Percentiles rank a stretch among this genome's conserved stretches.
Evolutionary conservation across 2,888 invertebrate species (phyloP).

Genomic region (Drosophila formosana): DNA sequence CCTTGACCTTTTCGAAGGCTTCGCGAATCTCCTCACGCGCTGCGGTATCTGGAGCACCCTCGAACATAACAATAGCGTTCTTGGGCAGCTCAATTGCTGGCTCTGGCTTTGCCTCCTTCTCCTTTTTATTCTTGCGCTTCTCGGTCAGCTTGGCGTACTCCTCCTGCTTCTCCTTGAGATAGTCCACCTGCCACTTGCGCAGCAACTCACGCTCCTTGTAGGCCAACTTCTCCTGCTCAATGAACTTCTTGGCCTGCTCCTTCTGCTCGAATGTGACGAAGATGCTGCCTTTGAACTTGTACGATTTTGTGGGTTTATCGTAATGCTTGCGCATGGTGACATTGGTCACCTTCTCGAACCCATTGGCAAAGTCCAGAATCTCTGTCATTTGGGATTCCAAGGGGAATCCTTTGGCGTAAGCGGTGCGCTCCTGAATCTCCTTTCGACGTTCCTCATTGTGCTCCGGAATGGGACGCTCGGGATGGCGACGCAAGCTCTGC

Average conservation of each 20-base stretch:
- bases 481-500: slow-evolving; percentile 89
- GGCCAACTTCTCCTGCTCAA: slow-evolving; percentile 89
- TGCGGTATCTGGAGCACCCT: slow-evolving; percentile 87
- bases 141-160: slow-evolving; percentile 88
- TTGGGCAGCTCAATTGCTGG: slow-evolving; percentile 87
- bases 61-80: slow-evolving; percentile 91
- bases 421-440: slow-evolving; percentile 90
- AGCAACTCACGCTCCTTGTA: slow-evolving; percentile 89
- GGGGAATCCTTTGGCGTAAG: slow-evolving; percentile 95
- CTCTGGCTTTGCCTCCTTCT: slow-evolving; percentile 79
- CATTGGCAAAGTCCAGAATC: slow-evolving; percentile 90
- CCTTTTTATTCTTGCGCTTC: slow-evolving; percentile 85
- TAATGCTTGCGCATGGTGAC: slow-evolving; percentile 87
- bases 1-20: slow-evolving; percentile 86
- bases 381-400: slow-evolving; percentile 89
- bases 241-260: slow-evolving; percentile 92
- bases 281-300: slow-evolving; percentile 95
- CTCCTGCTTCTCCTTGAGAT: slow-evolving; percentile 89
- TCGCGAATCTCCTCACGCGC: slow-evolving; percentile 91
- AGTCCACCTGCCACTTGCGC: slow-evolving; percentile 90
- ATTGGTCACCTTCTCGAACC: slow-evolving; percentile 89
- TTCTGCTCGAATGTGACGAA: slow-evolving; percentile 94
- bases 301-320: slow-evolving; percentile 88
- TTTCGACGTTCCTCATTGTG: slow-evolving; percentile 93
- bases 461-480: slow-evolving; percentile 90